phyloP scores from a whole-genome alignment of 2,888 invertebrate species.

The Junonia oenone region DNA sequence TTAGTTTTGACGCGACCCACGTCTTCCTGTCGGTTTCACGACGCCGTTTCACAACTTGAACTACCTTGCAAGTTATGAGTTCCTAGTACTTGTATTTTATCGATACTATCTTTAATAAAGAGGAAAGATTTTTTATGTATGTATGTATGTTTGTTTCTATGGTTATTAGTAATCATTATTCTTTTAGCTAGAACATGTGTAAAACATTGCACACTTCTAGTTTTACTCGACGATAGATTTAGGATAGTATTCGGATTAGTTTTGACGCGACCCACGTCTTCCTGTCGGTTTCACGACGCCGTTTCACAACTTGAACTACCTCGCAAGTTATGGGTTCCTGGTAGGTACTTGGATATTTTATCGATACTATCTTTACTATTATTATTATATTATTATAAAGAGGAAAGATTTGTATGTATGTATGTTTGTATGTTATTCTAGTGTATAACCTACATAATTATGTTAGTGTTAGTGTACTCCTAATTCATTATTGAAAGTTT shows the following conservation, averaged over 20 bases:
- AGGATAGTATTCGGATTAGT: slow-evolving; percentile 13
- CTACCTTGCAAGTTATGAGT: neutral
- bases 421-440: too few species aligned
- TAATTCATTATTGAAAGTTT: too few species aligned
- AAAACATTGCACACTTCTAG: neutral
- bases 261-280: slow-evolving; percentile 13
- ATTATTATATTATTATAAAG: too few species aligned
- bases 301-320: slow-evolving; percentile 5
- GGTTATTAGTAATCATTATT: too few species aligned
- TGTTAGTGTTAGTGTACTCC: too few species aligned
- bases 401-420: too few species aligned
- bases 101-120: neutral
- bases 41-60: slow-evolving; percentile 5
- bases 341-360: neutral
- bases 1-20: slow-evolving; percentile 15
- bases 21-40: slow-evolving; percentile 9
- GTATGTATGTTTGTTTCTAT: too few species aligned
- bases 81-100: neutral
- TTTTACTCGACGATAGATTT: neutral
- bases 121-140: too few species aligned
- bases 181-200: neutral
- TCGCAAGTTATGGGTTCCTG: neutral
- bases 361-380: too few species aligned
- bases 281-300: slow-evolving; percentile 3
- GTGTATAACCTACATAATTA: too few species aligned